Conservation (phyloP, 2,113 vertebrate genomes). For the Pseudopipra pipra region DNA sequence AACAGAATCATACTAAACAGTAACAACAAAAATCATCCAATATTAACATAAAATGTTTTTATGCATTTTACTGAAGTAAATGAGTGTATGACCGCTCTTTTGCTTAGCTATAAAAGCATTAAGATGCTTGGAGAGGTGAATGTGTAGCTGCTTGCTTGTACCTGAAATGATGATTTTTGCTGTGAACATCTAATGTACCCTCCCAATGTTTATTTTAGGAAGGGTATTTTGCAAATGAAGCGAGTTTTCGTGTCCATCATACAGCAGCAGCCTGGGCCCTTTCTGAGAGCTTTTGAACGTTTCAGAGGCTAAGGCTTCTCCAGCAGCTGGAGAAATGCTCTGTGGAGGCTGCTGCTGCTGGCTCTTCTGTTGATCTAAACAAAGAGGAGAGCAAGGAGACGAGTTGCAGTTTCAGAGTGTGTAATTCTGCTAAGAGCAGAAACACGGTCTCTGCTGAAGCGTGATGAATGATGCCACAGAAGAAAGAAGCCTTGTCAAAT, state of each 20-base stretch:
- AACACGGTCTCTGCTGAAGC: neutral
- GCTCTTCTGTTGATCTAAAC: neutral
- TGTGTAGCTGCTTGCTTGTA: neutral
- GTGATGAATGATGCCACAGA: neutral
- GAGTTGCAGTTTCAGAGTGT: fast-evolving
- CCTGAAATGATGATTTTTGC: neutral
- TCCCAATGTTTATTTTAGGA: neutral
- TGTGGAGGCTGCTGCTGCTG: neutral
- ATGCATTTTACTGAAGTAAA: neutral
- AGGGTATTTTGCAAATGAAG: neutral
- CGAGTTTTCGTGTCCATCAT: fast-evolving
- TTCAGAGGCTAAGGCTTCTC: neutral
- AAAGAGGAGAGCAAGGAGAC: neutral
- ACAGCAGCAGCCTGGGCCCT: neutral
- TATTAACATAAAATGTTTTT: neutral
- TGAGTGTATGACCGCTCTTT: fast-evolving
- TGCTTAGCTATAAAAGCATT: neutral
- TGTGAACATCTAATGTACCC: neutral
- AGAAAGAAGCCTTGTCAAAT: neutral
- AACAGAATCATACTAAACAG: neutral
- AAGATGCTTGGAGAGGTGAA: neutral
- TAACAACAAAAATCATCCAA: fast-evolving
- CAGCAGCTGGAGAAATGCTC: neutral
- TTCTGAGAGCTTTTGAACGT: too few relatives aligned
- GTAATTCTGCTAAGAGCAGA: neutral